Conservation (phyloP, 2,113 vertebrate genomes). For the Arenaria interpres region DNA sequence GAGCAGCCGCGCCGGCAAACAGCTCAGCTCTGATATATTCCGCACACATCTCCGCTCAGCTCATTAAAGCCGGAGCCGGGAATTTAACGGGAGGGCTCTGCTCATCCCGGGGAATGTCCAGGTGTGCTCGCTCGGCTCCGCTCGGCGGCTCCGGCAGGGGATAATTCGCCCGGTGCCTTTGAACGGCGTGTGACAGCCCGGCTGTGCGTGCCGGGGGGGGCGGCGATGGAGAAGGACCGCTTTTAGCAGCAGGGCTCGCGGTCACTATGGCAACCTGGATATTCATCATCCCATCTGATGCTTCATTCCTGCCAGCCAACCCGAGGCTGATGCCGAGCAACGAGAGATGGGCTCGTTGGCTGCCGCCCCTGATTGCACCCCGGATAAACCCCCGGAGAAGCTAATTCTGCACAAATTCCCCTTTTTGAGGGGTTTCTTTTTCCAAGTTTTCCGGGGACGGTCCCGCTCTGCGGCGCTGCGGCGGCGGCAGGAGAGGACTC, state of each 20-base stretch:
- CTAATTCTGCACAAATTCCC: not conserved
- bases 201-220: not conserved
- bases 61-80: not conserved
- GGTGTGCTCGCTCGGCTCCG: not conserved
- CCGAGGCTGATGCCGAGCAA: not conserved
- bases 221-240: not conserved
- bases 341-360: not conserved
- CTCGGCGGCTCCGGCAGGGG: not conserved
- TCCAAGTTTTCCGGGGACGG: not conserved
- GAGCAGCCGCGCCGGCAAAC: not conserved
- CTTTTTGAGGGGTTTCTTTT: too few relatives aligned
- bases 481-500: not conserved
- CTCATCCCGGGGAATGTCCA: not conserved
- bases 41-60: not conserved
- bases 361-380: not conserved
- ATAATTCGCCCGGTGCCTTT: not conserved
- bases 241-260: constrained; percentile 19
- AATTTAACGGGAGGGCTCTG: not conserved
- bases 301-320: constrained; percentile 45
- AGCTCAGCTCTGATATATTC: not conserved
- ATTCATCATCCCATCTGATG: constrained; percentile 83
- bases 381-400: not conserved
- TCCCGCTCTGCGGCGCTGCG: fast-evolving
- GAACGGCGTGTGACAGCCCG: not conserved
- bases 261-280: constrained; percentile 82